These are phyloP conservation scores for Homarus americanus DNA, from an alignment of 1,140 invertebrate species.

Conservation along the genomic window DNA sequence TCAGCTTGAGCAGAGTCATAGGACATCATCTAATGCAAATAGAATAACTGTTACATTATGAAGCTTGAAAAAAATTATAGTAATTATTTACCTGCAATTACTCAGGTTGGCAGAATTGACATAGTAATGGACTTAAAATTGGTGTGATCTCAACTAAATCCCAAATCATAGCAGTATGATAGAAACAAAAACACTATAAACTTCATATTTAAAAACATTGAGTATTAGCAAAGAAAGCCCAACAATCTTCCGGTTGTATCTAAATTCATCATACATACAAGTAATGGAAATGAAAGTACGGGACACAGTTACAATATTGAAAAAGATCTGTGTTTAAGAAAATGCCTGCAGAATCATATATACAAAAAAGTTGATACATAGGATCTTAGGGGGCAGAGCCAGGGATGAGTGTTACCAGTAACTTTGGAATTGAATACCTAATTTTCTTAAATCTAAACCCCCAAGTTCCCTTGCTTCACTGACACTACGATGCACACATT, in stretches of 20 bases:
- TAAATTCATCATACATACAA: constrained; percentile 66
- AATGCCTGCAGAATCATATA: constrained; percentile 68
- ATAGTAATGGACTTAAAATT: constrained; percentile 53
- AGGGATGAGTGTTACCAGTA: constrained; percentile 60
- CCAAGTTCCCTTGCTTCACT: constrained; percentile 67
- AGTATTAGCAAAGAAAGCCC: constrained; percentile 69
- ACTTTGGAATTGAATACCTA: constrained; percentile 66
- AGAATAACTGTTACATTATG: constrained; percentile 64
- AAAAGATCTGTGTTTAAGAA: constrained; percentile 54
- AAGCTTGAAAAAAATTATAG: constrained; percentile 60
- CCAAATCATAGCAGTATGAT: constrained; percentile 58
- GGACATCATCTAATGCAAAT: constrained; percentile 59
- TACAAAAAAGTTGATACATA: constrained; percentile 42
- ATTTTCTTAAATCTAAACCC: constrained; percentile 61
- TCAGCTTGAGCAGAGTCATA: constrained; percentile 58
- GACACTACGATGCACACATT: constrained; percentile 56
- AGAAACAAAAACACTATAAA: constrained; percentile 42
- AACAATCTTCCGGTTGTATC: constrained; percentile 51
- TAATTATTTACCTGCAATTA: constrained; percentile 23
- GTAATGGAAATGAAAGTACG: constrained; percentile 53
- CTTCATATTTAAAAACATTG: constrained; percentile 50
- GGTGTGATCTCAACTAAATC: constrained; percentile 67
- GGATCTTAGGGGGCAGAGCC: constrained; percentile 57
- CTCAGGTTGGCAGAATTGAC: constrained; percentile 54
- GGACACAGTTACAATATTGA: constrained; percentile 64